Conservation (phyloP, 2,888 invertebrate genomes). For the Chrysolina americana region DNA sequence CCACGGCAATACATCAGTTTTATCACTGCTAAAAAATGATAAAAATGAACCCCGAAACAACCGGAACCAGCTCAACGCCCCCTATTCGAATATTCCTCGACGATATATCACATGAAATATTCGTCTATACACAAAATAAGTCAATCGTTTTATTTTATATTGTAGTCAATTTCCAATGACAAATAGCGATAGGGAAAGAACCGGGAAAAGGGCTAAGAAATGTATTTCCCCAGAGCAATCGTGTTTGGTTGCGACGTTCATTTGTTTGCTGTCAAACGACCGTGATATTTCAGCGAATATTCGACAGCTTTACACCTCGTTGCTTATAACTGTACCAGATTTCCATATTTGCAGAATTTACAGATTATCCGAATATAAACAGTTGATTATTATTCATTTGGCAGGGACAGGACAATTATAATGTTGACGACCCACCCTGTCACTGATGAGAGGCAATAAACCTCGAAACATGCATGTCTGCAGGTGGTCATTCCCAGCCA, state of each 20-base stretch:
- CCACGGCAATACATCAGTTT: neutral
- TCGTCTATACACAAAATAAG: slow-evolving; percentile 57
- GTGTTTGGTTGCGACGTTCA: slow-evolving; percentile 59
- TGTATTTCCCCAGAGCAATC: slow-evolving; percentile 62
- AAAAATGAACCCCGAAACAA: slow-evolving; percentile 1
- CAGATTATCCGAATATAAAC: slow-evolving; percentile 11
- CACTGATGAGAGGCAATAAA: no score
- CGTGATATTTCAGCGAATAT: slow-evolving; percentile 62
- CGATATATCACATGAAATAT: slow-evolving; percentile 46
- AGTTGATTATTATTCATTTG: no score
- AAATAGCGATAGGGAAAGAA: slow-evolving; percentile 61
- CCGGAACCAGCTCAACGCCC: neutral
- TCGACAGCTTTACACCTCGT: slow-evolving; percentile 62
- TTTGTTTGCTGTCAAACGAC: slow-evolving; percentile 61
- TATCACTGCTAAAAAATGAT: neutral
- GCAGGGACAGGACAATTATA: no score
- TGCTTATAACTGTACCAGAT: slow-evolving; percentile 53
- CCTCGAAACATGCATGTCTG: no score
- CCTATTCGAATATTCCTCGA: slow-evolving; percentile 30
- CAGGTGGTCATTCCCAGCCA: no score
- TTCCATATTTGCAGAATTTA: slow-evolving; percentile 37
- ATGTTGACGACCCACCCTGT: no score
- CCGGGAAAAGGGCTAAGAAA: slow-evolving; percentile 60
- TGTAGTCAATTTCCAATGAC: slow-evolving; percentile 64
- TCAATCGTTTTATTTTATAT: slow-evolving; percentile 65